These are phyloP conservation scores for Sipunculus nudus DNA, from an alignment of 2,888 invertebrate genomes.

Conservation along the genomic window DNA sequence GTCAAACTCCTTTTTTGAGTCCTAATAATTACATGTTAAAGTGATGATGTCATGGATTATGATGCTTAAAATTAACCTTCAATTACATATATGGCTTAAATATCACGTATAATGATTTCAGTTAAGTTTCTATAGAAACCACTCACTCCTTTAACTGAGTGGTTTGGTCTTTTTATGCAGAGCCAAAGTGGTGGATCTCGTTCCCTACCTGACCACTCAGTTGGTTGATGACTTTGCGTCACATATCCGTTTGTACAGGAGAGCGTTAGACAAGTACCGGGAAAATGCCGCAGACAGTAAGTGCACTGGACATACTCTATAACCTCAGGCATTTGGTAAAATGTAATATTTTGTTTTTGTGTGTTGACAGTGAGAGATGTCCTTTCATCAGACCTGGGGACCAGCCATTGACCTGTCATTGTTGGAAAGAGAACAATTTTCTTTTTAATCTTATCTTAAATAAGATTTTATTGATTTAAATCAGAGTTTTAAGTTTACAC, in stretches of 20 bases:
- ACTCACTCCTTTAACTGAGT: background rate
- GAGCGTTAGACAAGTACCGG: conserved; percentile 71
- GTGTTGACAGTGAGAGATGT: background rate
- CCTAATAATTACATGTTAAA: too few relatives aligned
- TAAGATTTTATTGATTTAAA: too few relatives aligned
- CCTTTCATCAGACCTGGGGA: too few relatives aligned
- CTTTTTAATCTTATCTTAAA: too few relatives aligned
- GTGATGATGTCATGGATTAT: too few relatives aligned
- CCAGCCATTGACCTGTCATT: too few relatives aligned
- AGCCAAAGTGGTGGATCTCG: conserved; percentile 89
- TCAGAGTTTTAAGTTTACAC: too few relatives aligned
- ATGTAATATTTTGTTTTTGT: background rate
- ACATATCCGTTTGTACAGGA: conserved; percentile 85
- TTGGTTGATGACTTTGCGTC: conserved; percentile 91
- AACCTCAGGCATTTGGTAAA: background rate
- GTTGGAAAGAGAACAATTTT: too few relatives aligned
- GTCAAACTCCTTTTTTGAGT: too few relatives aligned
- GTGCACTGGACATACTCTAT: background rate
- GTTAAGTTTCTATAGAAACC: background rate
- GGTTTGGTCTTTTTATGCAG: conserved; percentile 55
- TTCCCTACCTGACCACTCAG: conserved; percentile 84
- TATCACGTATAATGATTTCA: background rate
- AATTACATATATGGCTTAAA: background rate
- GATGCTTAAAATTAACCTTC: background rate
- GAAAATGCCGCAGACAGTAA: conserved; percentile 68